These are phyloP conservation scores for Sorex fumeus DNA, from an alignment of 2,113 vertebrate genomes.

Conservation along the genomic window DNA sequence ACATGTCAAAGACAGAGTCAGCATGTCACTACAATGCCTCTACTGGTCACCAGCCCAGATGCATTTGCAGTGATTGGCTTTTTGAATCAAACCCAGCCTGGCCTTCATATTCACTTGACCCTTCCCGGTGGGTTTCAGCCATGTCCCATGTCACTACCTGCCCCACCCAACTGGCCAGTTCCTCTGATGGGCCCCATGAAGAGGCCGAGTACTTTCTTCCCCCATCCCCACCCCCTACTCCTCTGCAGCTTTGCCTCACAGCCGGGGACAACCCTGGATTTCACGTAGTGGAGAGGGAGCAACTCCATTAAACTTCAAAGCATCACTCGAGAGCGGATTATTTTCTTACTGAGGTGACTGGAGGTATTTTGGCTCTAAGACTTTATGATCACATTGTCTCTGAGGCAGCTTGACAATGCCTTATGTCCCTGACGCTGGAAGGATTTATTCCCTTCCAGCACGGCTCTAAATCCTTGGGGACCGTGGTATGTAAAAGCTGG, in stretches of 20 bases:
- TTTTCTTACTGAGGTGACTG: constrained; percentile 86
- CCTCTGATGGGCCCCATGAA: neutral
- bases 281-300: constrained; percentile 74
- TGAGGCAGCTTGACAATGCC: constrained; percentile 84
- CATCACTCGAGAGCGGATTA: constrained; percentile 85
- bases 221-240: neutral
- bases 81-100: neutral
- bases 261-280: constrained; percentile 6
- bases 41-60: neutral
- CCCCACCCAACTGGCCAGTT: fast-evolving
- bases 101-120: neutral
- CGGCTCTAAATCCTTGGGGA: constrained; percentile 70
- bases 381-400: constrained; percentile 86
- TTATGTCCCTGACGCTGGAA: constrained; percentile 82
- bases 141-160: neutral
- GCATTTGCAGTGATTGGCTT: neutral
- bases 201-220: neutral
- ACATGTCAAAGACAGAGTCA: fast-evolving
- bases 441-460: constrained; percentile 82
- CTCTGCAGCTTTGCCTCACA: neutral
- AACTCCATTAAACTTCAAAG: constrained; percentile 86
- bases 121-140: neutral
- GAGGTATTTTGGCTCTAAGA: constrained; percentile 83
- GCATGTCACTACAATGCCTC: fast-evolving
- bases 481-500: constrained; percentile 79